Percentiles rank a stretch among this genome's conserved stretches.
These are phyloP conservation scores for Drosophila seclusa DNA, from an alignment of 2,888 invertebrate genomes.

Conservation along the genomic window DNA sequence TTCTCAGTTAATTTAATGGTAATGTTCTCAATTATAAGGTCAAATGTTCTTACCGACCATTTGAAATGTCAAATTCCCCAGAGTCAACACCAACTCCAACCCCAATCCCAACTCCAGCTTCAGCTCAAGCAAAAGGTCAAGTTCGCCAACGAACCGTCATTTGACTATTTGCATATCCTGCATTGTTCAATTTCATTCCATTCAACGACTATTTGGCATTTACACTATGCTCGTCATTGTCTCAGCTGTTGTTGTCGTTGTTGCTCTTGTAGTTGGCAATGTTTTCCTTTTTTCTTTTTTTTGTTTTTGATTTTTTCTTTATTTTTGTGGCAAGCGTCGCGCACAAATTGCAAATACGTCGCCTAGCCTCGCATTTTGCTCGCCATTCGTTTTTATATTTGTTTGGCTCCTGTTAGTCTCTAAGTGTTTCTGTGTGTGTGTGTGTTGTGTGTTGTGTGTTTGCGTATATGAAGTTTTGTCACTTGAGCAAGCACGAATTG, in stretches of 20 bases:
- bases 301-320: conserved; percentile 13
- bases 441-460: conserved; percentile 9
- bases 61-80: conserved; percentile 9
- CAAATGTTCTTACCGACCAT: conserved; percentile 1
- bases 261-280: conserved; percentile 30
- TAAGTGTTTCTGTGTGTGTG: conserved; percentile 14
- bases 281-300: conserved; percentile 11
- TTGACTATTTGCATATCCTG: conserved; percentile 55
- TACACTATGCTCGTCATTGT: conserved; percentile 45
- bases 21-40: conserved; percentile 10
- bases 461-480: conserved; percentile 49
- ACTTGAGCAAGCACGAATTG: conserved; percentile 74
- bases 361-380: conserved; percentile 58
- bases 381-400: conserved; percentile 20
- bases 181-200: conserved; percentile 19
- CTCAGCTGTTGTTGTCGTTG: conserved; percentile 10
- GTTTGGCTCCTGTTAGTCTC: conserved; percentile 17
- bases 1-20: conserved; percentile 10
- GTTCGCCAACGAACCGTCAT: conserved; percentile 24
- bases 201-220: conserved; percentile 45
- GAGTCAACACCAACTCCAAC: neutral
- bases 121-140: conserved; percentile 38
- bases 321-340: conserved; percentile 61
- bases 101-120: accelerated
- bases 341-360: conserved; percentile 70